Conservation (phyloP, 2,888 invertebrate genomes). For the Crossocerus cetratus region DNA sequence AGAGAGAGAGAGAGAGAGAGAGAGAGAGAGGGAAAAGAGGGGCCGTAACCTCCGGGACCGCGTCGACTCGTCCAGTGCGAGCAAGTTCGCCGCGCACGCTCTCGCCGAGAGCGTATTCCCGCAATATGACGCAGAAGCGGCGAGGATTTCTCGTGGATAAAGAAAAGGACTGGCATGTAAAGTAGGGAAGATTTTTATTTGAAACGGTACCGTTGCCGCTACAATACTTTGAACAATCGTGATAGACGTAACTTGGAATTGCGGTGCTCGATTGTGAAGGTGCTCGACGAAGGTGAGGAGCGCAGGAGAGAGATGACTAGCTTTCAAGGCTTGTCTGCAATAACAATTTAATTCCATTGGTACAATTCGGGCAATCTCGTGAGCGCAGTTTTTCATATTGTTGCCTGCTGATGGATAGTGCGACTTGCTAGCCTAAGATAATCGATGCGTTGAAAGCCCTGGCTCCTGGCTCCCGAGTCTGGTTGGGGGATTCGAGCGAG, state of each 20-base stretch:
- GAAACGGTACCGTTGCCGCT: slow-evolving; percentile 17
- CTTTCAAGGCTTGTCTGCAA: slow-evolving; percentile 17
- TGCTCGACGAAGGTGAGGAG: slow-evolving; percentile 10
- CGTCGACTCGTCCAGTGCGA: slow-evolving; percentile 30
- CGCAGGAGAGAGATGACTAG: slow-evolving; percentile 9
- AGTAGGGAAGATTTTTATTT: slow-evolving; percentile 16
- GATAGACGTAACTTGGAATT: too few species aligned
- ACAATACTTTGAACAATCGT: neutral
- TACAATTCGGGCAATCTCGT: slow-evolving; percentile 22
- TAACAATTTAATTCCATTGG: slow-evolving; percentile 41
- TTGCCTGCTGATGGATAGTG: slow-evolving; percentile 4
- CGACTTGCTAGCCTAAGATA: slow-evolving; percentile 13
- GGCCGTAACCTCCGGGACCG: slow-evolving; percentile 47
- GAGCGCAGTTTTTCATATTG: slow-evolving; percentile 20
- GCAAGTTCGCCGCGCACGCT: slow-evolving; percentile 34
- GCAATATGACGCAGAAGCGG: neutral
- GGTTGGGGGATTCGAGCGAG: neutral
- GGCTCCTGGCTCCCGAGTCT: neutral
- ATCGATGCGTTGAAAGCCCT: slow-evolving; percentile 5
- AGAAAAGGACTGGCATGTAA: neutral
- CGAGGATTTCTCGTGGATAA: neutral
- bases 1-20: slow-evolving; percentile 13
- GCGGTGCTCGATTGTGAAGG: neutral
- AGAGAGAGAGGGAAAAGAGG: slow-evolving; percentile 23
- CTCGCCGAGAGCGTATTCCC: neutral